Conservation (phyloP, 2,113 vertebrate species). For the Copsychus sechellarum region DNA sequence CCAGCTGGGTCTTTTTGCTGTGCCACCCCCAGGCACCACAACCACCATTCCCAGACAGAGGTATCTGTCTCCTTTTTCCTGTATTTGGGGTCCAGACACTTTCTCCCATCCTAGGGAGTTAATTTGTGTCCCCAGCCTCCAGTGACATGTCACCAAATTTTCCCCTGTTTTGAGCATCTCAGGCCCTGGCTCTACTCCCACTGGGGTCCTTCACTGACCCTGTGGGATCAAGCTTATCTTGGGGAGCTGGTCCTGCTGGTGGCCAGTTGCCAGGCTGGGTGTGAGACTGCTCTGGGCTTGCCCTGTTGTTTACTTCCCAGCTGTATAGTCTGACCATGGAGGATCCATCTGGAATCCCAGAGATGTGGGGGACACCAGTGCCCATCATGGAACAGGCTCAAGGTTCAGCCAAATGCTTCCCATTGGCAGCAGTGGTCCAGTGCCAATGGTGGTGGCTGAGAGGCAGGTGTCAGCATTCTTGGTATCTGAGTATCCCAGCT, state of each 20-base stretch:
- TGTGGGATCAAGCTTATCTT: not conserved
- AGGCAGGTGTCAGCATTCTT: not conserved
- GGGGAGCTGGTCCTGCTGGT: not conserved
- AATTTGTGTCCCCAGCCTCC: not conserved
- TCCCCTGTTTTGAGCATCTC: not conserved
- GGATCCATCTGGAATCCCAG: not conserved
- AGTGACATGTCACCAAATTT: not conserved
- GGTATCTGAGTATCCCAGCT: rapidly evolving
- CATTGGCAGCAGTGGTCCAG: not conserved
- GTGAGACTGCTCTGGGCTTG: not conserved
- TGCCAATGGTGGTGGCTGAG: rapidly evolving
- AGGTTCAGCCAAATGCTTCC: not conserved
- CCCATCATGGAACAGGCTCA: not conserved
- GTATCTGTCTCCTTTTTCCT: not conserved
- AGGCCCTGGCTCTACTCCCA: rapidly evolving
- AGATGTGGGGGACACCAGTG: not conserved
- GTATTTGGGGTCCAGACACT: not conserved
- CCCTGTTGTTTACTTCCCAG: not conserved
- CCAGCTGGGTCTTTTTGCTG: not conserved
- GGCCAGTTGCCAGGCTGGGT: not conserved
- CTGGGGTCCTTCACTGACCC: not conserved
- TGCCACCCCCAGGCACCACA: not conserved
- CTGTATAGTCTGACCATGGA: not conserved
- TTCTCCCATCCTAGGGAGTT: not conserved
- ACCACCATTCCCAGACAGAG: not conserved